phyloP scores from a whole-genome alignment of 2,888 invertebrate species.

The Colletes collaris region DNA sequence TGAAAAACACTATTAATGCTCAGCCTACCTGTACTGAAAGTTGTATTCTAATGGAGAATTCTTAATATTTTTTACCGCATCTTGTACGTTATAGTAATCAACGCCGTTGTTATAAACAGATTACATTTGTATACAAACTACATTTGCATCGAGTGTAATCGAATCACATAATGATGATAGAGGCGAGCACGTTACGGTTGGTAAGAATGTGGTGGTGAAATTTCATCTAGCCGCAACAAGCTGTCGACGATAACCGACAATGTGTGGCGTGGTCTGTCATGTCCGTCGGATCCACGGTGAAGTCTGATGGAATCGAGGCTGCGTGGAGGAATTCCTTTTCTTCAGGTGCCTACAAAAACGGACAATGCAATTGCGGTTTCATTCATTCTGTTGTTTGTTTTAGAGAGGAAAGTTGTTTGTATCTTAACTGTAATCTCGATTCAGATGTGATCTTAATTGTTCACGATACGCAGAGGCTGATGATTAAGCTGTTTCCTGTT shows the following conservation, averaged over 20 bases:
- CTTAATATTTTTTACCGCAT: too few species aligned
- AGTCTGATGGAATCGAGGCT: constrained; percentile 16
- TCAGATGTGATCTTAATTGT: background rate
- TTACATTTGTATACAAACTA: background rate
- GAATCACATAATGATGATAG: background rate
- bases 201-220: constrained; percentile 28
- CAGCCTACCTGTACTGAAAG: too few species aligned
- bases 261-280: constrained; percentile 6
- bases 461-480: background rate
- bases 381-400: constrained; percentile 30
- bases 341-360: constrained; percentile 18
- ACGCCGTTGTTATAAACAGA: background rate
- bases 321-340: constrained; percentile 30
- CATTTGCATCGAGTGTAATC: background rate
- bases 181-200: background rate
- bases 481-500: background rate
- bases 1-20: too few species aligned
- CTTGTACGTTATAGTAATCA: too few species aligned
- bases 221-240: constrained; percentile 36
- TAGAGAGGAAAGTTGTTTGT: background rate
- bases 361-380: constrained; percentile 25
- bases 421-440: background rate
- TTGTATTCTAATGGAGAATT: too few species aligned
- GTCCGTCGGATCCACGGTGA: constrained; percentile 1
- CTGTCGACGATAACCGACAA: constrained; percentile 12